Evolutionary conservation across 92 coral and sea anemone genomes (phyloP), one percentile per base, ranked within the genome.

Genomic region (Plumapathes pennacea): DNA sequence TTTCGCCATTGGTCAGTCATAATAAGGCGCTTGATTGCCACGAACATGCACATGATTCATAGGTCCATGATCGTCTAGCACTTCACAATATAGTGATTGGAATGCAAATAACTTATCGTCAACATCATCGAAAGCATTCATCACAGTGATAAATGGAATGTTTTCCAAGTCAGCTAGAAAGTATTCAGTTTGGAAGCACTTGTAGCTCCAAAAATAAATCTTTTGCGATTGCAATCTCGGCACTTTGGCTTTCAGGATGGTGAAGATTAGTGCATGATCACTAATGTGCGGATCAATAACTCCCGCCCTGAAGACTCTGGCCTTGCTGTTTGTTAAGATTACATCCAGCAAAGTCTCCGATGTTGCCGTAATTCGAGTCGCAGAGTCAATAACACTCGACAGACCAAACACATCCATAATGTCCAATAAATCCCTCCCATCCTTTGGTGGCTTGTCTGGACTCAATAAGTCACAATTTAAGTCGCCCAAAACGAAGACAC

Each of bases 401-500:
- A 36, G n/a, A 36, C 40, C n/a, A 36, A 36, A 36, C 9, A 36
- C 40, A 36, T 36, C 40, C 40, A 36, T 36, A 36, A 36, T 36
- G 40, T 36, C 40, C 8, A 36, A n/a, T n/a, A 36, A n/a, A n/a
- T 36, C 40, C 9, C 40, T 8, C n/a, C 40, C 40, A n/a, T 36
- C 40, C n/a, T 36, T 36, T n/a, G 40, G 40, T n/a, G 40, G 40
- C n/a, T 36, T 36, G n/a, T 36, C 40, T n/a, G n/a, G 40, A 34
- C 47, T 50, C 32, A 32, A 46, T 26, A 68, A 29, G 68, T 67
- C 60, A 29, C 77, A 67, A 52, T 57, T 77, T 37, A 67, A 47
- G 53, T 67, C 84, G 46, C 77, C 77, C 24, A 69, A 41, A 25
- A 77, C 55, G 36, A 77, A 76, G 44, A 76, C 67, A 49, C 41